phyloP scores from a whole-genome alignment of 2,797 vertebrate genomes.

The Rhinophrynus dorsalis region DNA sequence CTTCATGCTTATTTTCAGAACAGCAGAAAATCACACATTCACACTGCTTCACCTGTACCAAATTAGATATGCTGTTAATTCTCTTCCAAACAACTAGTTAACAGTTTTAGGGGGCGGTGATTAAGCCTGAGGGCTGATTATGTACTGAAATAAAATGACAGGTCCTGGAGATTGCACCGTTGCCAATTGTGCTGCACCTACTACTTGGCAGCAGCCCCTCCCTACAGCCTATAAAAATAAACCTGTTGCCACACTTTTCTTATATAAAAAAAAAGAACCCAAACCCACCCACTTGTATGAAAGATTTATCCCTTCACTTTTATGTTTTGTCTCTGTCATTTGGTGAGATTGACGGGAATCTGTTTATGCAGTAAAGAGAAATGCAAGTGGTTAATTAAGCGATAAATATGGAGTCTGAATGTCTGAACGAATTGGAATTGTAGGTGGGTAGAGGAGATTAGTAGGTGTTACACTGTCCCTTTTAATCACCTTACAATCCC shows the following conservation, averaged over 20 bases:
- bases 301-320: not conserved
- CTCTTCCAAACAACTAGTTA: not conserved
- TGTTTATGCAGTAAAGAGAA: slow-evolving; percentile 26
- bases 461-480: slow-evolving; percentile 10
- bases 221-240: slow-evolving; percentile 36
- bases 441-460: slow-evolving; percentile 22
- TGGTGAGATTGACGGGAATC: slow-evolving; percentile 31
- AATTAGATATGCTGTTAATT: not conserved
- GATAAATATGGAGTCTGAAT: slow-evolving; percentile 24
- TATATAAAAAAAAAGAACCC: not conserved
- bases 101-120: not conserved
- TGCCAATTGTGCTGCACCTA: slow-evolving; percentile 34
- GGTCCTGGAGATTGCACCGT: slow-evolving; percentile 12
- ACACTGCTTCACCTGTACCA: too few species aligned
- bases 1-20: too few species aligned
- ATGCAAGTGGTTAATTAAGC: slow-evolving; percentile 31
- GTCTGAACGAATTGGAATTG: slow-evolving; percentile 30
- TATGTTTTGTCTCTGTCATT: not conserved
- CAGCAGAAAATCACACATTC: too few species aligned
- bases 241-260: slow-evolving; percentile 20
- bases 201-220: slow-evolving; percentile 28
- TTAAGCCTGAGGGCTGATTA: slow-evolving; percentile 12
- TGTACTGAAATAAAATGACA: slow-evolving; percentile 24
- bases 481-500: not conserved
- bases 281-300: not conserved